phyloP scores from a whole-genome alignment of 1,140 invertebrate species.

The fruit fly (Drosophila melanogaster) region Release_6_plus_ISO1_MT NT_033777.3:4937001-4937500 shows the following conservation, averaged over 20 bases:
- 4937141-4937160: slow-evolving; percentile 87
- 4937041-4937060: slow-evolving; percentile 89
- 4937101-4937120: slow-evolving; percentile 84
- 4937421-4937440: slow-evolving; percentile 83
- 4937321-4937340: slow-evolving; percentile 88
- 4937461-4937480: slow-evolving; percentile 87
- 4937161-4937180: slow-evolving; percentile 89
- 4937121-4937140: slow-evolving; percentile 49
- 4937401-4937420: slow-evolving; percentile 84
- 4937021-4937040: slow-evolving; percentile 88
- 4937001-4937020: slow-evolving; percentile 84
- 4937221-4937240: slow-evolving; percentile 88
- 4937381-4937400: slow-evolving; percentile 85
- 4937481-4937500: slow-evolving; percentile 87
- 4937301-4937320: slow-evolving; percentile 87
- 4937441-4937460: slow-evolving; percentile 79
- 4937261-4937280: slow-evolving; percentile 85
- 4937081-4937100: slow-evolving; percentile 86
- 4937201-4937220: slow-evolving; percentile 86
- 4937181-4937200: slow-evolving; percentile 87
- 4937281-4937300: slow-evolving; percentile 85
- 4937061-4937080: slow-evolving; percentile 88
- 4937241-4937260: slow-evolving; percentile 86
- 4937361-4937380: slow-evolving; percentile 85
- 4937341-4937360: slow-evolving; percentile 88